Evolutionary conservation across 2,113 vertebrate genomes (phyloP).

Genomic region (Pomatostomus ruficeps): DNA sequence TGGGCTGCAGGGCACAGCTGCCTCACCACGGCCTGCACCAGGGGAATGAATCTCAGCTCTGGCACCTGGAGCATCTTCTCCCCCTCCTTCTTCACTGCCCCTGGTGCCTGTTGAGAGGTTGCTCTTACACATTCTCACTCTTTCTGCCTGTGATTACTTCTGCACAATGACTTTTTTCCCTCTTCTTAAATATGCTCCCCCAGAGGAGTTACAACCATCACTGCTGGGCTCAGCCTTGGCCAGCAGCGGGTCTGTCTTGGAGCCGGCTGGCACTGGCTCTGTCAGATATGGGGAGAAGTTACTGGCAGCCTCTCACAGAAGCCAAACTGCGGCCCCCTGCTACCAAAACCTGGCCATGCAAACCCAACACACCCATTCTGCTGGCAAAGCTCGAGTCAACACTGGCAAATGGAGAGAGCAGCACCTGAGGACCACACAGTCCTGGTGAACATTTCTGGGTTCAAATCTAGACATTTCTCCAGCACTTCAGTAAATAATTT

Average conservation of each 20-base stretch:
- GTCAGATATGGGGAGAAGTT: neutral
- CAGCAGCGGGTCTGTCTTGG: fast-evolving
- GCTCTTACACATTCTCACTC: neutral
- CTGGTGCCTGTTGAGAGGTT: neutral
- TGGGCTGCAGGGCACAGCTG: neutral
- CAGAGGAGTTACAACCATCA: neutral
- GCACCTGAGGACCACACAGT: neutral
- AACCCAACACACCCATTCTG: neutral
- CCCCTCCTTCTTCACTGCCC: neutral
- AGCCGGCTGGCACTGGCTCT: neutral
- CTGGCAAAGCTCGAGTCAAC: neutral
- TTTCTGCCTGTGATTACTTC: neutral
- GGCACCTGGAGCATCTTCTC: neutral
- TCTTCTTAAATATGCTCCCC: neutral
- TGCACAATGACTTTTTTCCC: neutral
- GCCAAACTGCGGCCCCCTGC: neutral
- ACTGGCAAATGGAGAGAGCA: neutral
- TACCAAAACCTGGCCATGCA: neutral
- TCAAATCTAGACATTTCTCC: neutral
- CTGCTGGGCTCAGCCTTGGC: neutral
- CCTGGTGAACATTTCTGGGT: neutral
- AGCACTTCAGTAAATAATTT: neutral
- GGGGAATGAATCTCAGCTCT: neutral
- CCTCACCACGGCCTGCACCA: neutral
- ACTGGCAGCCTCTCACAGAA: neutral